A percentile compares a stretch with the other conserved stretches of the same genome.
These are phyloP conservation scores for Lasioglossum figueresi DNA, from an alignment of 2,888 invertebrate species.

Conservation along the genomic window DNA sequence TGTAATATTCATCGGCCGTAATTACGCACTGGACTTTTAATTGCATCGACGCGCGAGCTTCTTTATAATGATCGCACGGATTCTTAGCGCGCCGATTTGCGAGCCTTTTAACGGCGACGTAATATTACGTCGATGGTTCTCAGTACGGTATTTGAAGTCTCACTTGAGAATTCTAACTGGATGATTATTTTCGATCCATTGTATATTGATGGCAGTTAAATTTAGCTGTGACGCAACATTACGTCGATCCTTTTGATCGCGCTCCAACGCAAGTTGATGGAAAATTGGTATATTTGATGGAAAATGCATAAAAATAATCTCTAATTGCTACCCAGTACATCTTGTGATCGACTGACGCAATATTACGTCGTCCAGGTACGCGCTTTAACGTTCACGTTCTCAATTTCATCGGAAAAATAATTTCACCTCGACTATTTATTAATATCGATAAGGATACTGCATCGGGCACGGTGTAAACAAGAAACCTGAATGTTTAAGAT, in stretches of 20 bases:
- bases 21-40: background rate
- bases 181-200: background rate
- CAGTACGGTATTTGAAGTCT: background rate
- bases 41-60: background rate
- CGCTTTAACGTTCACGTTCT: background rate
- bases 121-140: background rate
- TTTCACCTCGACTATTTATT: background rate
- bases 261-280: too few species aligned
- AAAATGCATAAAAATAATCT: background rate
- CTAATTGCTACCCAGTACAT: too few species aligned
- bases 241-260: background rate
- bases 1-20: constrained; percentile 36
- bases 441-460: background rate
- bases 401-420: background rate
- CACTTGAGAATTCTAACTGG: background rate
- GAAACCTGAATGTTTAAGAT: background rate
- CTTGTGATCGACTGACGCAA: background rate
- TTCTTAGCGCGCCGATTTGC: background rate
- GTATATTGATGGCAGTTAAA: background rate
- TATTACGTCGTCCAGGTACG: background rate
- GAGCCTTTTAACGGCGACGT: background rate
- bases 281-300: background rate
- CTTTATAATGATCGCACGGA: background rate
- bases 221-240: background rate
- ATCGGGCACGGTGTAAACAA: background rate